Evolutionary conservation across 1,140 invertebrate genomes (phyloP), one percentile per base, ranked within the genome.

Genomic region (Lucilia sericata): DNA sequence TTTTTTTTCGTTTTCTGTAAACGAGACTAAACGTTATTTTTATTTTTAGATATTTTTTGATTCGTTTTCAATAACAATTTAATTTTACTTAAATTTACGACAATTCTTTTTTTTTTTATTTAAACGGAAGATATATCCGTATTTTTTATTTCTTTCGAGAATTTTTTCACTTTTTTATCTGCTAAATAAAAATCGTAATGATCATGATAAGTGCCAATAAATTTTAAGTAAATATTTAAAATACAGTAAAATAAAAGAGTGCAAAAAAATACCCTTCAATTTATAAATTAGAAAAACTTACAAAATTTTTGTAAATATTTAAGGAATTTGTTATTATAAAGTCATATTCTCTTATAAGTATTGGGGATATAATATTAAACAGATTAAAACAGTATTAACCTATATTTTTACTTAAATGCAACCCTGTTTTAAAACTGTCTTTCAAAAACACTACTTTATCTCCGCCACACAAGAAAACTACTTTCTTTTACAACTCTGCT

Each of bases 51-150:
- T n/a, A 14, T 12, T n/a, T 60, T 60, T 17, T n/a, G 25, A 14
- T 60, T 60, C 14, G 13, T 60, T 60, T 60, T 60, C 55, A 60
- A 60, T 60, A 60, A 17, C 55, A 60, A n/a, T 60, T 60, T 14
- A 60, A 17, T 60, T 17, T 42, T 42, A 42, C 10, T 42, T 42
- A 8, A 42, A 10, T 42, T 42, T 42, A 30, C 25, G 25, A 30
- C 25, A 30, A n/a, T n/a, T n/a, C n/a, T 36, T 36, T 36, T 42
- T 42, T 42, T 42, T 42, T 42, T 7, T 10, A 42, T 42, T 42
- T 42, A 60, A 60, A 17, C 55, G 55, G 55, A 60, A 60, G 55
- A 60, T 60, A 60, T 60, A n/a, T 60, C 55, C 55, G 55, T 60
- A 60, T 60, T 60, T 60, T 14, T 60, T 60, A 14, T 42, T 42